Conservation (phyloP, 2,888 invertebrate genomes). For the Griposia aprilina region DNA sequence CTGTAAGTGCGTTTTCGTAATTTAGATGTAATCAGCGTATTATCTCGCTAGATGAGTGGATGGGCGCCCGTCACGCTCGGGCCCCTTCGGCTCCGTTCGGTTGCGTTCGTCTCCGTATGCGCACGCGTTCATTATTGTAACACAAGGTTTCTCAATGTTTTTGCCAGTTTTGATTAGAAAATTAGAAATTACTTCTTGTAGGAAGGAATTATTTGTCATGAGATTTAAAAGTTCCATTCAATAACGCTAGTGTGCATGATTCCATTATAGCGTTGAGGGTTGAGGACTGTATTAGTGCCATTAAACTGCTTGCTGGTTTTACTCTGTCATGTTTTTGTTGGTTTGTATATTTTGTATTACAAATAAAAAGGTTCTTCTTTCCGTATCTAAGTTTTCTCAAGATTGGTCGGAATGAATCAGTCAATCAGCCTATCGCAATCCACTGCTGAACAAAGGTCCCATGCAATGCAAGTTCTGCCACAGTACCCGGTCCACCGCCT, state of each 20-base stretch:
- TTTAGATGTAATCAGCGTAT: constrained; percentile 76
- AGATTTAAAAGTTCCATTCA: neutral
- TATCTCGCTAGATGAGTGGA: constrained; percentile 69
- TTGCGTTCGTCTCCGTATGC: constrained; percentile 60
- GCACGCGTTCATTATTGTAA: constrained; percentile 65
- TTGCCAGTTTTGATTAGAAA: constrained; percentile 1
- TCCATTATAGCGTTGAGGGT: too few species aligned
- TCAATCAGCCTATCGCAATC: neutral
- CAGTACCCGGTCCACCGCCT: too few species aligned
- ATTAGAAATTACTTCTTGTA: neutral
- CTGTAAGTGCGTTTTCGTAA: constrained; percentile 66
- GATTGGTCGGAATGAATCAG: neutral
- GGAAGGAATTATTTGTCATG: neutral
- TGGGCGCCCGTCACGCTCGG: constrained; percentile 72
- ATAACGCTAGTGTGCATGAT: neutral
- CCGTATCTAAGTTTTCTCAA: neutral
- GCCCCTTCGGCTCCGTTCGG: constrained; percentile 56
- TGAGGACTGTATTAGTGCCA: neutral
- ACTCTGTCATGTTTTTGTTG: neutral
- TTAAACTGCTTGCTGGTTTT: neutral
- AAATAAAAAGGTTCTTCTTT: neutral
- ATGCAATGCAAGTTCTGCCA: neutral
- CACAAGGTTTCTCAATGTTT: constrained; percentile 40
- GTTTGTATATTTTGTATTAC: neutral
- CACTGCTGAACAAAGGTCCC: neutral